Conservation (phyloP, 1,140 invertebrate genomes). For the Brachionus plicatilis region DNA sequence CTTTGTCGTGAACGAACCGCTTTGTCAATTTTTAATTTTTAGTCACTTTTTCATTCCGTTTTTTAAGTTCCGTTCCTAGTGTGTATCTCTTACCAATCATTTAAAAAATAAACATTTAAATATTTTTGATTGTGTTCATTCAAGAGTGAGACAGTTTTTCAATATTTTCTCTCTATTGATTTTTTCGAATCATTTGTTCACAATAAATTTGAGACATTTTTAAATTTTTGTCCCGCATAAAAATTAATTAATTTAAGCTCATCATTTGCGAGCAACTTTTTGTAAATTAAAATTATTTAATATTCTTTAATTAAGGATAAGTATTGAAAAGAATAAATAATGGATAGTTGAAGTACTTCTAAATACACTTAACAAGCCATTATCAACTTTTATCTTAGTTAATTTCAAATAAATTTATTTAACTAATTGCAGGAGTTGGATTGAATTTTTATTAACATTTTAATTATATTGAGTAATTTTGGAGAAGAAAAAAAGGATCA, state of each 20-base stretch:
- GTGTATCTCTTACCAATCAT: background rate
- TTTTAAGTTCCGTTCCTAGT: background rate
- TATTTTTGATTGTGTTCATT: background rate
- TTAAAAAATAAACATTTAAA: background rate
- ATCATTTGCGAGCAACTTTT: background rate
- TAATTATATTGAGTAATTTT: background rate
- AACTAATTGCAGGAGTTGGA: background rate
- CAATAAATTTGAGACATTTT: background rate
- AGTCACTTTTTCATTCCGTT: background rate
- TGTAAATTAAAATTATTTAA: background rate
- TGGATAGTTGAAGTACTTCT: background rate
- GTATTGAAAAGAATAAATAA: background rate
- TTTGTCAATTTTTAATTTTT: background rate
- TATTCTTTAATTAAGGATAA: background rate
- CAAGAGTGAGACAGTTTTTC: background rate
- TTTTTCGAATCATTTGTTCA: background rate
- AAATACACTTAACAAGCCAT: background rate
- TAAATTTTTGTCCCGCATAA: background rate
- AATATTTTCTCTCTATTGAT: background rate
- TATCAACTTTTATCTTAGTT: background rate
- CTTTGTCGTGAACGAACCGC: background rate
- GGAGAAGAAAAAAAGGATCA: background rate
- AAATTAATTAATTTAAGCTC: background rate
- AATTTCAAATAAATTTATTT: background rate
- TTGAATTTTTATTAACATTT: background rate